Base-by-base conservation (phyloP, 1,140 invertebrate genomes). In the Drosophila setifemur region DNA sequence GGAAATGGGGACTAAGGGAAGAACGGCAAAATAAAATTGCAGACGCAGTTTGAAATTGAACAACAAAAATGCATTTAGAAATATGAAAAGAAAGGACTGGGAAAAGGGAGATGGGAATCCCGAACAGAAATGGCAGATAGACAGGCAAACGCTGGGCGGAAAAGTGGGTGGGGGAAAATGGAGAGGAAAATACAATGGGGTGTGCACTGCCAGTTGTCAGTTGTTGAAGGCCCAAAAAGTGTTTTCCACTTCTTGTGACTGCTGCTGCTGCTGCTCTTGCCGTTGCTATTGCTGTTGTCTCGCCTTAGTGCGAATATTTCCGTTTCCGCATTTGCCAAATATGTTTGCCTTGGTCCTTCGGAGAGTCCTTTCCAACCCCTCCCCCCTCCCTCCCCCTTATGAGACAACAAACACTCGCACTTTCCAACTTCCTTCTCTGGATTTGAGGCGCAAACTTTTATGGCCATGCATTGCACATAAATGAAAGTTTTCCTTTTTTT, bases 61-160 rank as follows among this genome's bases (percentile, higher is more conserved):
- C 79, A 85, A 85, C 81, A 85, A 86, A 85, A 85, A 85, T 85
- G 79, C 79, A 85, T 85, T 85, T 85, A 85, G 81, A 79, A 85
- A 82, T 82, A 73, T 82, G 73, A 73, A 61, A 69, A 45, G 61
- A 40, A 54, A 64, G n/a, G 55, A 48, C 44, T 14, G 71, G 19
- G 48, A 18, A 26, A 21, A 49, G 37, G 14, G 26, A 16, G 25
- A 19, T 33, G 52, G 23, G 54, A 45, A 14, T 42, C 35, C 31
- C 9, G 53, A 49, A 33, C 21, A 39, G 53, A 68, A 49, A 61
- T 40, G 44, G 53, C 40, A 75, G 55, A 73, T 49, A 63, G 75
- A 79, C 45, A 57, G 53, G 21, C 16, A 57, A 64, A 75, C 73
- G 53, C 64, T 74, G 60, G 69, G 66, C 63, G 73, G 68, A 54